Base-by-base conservation (phyloP, 1,140 invertebrate species). In the Lordiphosa stackelbergi region DNA sequence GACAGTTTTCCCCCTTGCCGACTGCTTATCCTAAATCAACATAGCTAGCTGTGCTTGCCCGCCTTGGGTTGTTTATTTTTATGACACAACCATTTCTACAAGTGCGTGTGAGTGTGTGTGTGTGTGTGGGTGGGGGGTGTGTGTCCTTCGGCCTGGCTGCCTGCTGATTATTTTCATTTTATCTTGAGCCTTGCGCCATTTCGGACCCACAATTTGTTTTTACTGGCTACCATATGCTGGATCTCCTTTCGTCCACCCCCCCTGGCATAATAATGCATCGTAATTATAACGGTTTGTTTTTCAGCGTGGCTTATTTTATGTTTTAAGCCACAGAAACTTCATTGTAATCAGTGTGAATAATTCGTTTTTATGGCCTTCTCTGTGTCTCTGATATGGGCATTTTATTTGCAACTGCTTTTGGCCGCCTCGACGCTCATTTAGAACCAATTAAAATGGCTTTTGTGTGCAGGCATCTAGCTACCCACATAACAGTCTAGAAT, bases 101-200 rank as follows among this genome's bases (percentile, higher is more conserved):
- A 48, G 46, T 66, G 46, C 48, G 53, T 52, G 38, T 19, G 19
- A n/a, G 48, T 55, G 37, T 37, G 37, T 48, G 16, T 34, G 34
- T 45, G 28, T 58, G 31, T 48, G 46, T 53, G 56, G 81, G 16
- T 16, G n/a, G 16, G 16, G 16, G 2, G 19, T 19, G 36, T 45
- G 46, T 53, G 56, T 81, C 75, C 71, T 81, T 79, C 61, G 61
- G 62, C 71, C 53, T 75, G 66, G 45, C 77, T 81, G 77, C 52
- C 64, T 81, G 72, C 73, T 81, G 77, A 81, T 83, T 81, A 81
- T 81, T 81, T 81, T 75, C 64, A 77, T 83, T 83, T 83, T 83
- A 83, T 83, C 77, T 83, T 68, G 72, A 81, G 75, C 55, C 75
- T 62, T 55, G 68, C 79, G 77, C 77, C 64, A 81, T 81, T 71